Conservation (phyloP, 2,113 vertebrate genomes). For the Odontophorus gujanensis region DNA sequence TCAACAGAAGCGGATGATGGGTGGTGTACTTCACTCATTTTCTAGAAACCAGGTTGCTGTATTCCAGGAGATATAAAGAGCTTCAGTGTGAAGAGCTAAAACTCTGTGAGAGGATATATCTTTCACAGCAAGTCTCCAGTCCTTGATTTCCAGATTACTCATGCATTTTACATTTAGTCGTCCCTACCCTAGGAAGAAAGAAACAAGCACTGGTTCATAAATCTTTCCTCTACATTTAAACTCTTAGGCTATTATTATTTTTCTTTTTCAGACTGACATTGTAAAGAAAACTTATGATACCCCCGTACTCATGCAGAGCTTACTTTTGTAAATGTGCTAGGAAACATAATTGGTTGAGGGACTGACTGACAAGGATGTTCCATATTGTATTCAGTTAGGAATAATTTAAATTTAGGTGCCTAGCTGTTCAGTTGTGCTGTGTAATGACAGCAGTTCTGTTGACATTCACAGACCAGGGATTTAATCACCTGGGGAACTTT, state of each 20-base stretch:
- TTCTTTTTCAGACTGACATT: background rate
- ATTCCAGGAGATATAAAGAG: background rate
- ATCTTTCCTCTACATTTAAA: background rate
- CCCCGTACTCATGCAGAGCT: background rate
- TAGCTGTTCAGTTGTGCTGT: background rate
- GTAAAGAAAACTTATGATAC: background rate
- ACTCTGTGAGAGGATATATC: background rate
- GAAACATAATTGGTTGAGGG: background rate
- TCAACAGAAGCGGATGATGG: background rate
- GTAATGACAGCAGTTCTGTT: background rate
- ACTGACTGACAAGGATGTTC: background rate
- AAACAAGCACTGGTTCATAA: background rate
- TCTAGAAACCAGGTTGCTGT: background rate
- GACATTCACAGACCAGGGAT: no score
- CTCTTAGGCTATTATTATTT: rapidly evolving
- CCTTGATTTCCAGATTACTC: background rate
- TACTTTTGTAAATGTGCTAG: rapidly evolving
- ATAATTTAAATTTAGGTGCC: background rate
- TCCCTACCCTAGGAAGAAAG: background rate
- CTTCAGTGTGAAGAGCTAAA: background rate
- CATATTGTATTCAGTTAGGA: background rate
- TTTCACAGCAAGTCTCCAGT: background rate
- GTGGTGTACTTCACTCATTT: background rate
- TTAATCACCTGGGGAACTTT: background rate
- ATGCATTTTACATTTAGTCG: background rate